Evolutionary conservation across 2,888 invertebrate genomes (phyloP), one percentile per base, ranked within the genome.

Genomic region (Hybos culiciformis): DNA sequence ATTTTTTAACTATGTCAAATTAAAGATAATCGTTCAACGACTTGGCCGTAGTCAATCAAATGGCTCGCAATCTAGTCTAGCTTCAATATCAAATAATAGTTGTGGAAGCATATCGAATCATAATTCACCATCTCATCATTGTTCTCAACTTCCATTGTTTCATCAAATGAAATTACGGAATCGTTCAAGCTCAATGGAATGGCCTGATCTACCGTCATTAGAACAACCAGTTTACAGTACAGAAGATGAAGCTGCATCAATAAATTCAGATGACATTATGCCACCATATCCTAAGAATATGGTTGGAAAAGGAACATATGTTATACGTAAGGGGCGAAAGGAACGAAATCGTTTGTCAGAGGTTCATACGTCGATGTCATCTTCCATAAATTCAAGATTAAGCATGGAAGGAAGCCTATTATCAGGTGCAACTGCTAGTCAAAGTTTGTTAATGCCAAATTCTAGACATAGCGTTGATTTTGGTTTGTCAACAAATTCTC

Each of bases 291-390:
- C 52, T 6, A 56, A 63, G 23, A 74, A 72, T 50, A 63, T 77
- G 54, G 70, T 73, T 41, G 65, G 66, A 20, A 62, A 75, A 48
- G 84, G 85, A 23, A 87, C 86, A n/a, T 87, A 86, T 58, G 78
- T 86, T 31, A 82, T 87, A 47, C 70, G 86, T 36, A 77, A 80
- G 48, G 82, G 83, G 39, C 76, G 80, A 56, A 73, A 72, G 52
- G 79, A 78, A 51, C 68, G 82, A 38, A 78, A 79, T 58, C 73
- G 77, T 41, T 62, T 83, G 51, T 75, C 75, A 4, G 74, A 73
- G 49, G 43, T 58, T 20, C 52, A 50, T 49, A 47, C 42, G 32
- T 54, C 56, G 14, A 56, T 55, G 37, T 67, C 69, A 11, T 67
- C 69, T 12, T 77, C 77, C 12, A 69, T 76, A 52, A 76, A 74